Evolutionary conservation across 2,113 vertebrate genomes (phyloP), one percentile per base, ranked within the genome.

Genomic region (Pyxicephalus adspersus): DNA sequence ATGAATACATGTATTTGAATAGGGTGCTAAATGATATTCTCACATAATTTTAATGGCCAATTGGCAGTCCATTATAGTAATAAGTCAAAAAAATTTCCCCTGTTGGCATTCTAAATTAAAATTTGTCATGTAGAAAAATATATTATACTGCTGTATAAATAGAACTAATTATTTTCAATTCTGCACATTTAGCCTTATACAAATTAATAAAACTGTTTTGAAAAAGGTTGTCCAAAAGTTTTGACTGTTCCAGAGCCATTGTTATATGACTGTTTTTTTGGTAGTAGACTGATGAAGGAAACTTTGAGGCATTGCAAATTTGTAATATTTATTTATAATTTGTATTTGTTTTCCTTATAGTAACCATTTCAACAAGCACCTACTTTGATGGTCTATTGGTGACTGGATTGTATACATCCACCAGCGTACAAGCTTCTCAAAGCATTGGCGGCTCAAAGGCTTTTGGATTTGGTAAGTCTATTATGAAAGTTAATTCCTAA

Each of bases 331-430:
- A 4, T 22, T 22, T 34, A 0, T 38, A 38, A n/a, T 38, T 66
- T 66, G 19, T 66, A 22, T 25, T 15, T 50, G 68, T 25, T 83
- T 81, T 83, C 45, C 8, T 90, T 94, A 86, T 89, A 99, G 98
- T 99, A 86, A 96, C 96, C 70, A 93, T 99, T 90, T 98, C 97
- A 0, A 98, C 98, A 75, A 99, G 96, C 83, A 96, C 96, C 54
- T 95, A 95, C 84, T 99, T 99, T 84, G 97, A 99, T 61, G 98
- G 98, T 70, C 91, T 99, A 57, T 87, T 99, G 87, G 95, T 99
- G 80, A 99, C 98, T 3, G 98, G 98, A 61, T 95, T 99, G 18
- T 99, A 99, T 88, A 99, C 98, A 9, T 98, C 97, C 66, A 98
- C 96, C 22, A 96, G 95, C 22, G 92, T 95, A 81, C 96, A 97